Evolutionary conservation across 2,888 invertebrate species (phyloP).

Genomic region (Drosophila meridionalis): DNA sequence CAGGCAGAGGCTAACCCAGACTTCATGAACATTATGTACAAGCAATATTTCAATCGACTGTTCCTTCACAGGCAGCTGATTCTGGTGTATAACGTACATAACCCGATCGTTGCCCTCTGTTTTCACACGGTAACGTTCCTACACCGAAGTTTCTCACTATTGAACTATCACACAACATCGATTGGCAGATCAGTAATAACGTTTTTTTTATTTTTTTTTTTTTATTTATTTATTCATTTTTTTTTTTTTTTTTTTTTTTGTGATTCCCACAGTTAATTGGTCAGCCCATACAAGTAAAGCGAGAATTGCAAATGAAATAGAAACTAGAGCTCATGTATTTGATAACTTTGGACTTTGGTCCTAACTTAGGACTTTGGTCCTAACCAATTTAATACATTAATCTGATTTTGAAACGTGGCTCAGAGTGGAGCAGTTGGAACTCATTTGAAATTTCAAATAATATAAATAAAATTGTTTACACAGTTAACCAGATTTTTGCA

Average conservation of each 20-base stretch:
- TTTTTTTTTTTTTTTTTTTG: no score
- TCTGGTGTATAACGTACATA: no score
- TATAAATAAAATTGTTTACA: background rate
- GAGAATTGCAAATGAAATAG: background rate
- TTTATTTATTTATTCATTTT: no score
- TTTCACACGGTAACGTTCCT: no score
- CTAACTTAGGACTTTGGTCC: no score
- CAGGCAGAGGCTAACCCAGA: no score
- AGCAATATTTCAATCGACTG: no score
- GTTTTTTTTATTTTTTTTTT: no score
- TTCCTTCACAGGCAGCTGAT: no score
- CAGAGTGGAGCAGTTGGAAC: slow-evolving; percentile 1
- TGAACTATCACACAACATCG: background rate
- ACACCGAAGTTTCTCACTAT: background rate
- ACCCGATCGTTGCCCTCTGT: no score
- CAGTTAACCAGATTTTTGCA: background rate
- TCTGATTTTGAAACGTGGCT: background rate
- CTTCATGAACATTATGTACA: no score
- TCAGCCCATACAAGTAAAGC: background rate
- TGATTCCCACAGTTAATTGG: background rate
- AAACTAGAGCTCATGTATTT: slow-evolving; percentile 3
- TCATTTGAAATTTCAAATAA: background rate
- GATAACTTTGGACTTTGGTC: background rate
- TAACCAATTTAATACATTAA: background rate
- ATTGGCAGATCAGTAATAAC: background rate